Evolutionary conservation across 2,113 vertebrate species (phyloP).

Genomic region (Pungitius pungitius): DNA sequence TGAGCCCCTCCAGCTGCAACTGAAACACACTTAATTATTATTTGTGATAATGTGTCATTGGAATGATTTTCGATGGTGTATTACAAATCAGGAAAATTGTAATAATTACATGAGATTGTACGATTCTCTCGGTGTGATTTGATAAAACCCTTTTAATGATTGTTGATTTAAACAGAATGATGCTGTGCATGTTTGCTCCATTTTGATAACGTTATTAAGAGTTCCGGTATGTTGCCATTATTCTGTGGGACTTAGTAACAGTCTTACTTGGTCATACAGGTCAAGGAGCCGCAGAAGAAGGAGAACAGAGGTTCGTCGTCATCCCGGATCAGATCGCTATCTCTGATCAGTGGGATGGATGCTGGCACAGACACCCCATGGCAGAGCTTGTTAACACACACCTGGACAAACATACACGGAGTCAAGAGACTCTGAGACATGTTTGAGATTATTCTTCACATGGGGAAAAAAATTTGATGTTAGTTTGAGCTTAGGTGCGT

Average conservation of each 20-base stretch:
- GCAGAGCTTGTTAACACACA: constrained; percentile 60
- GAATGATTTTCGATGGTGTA: too few relatives aligned
- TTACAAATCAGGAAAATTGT: too few relatives aligned
- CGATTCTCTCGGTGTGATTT: too few relatives aligned
- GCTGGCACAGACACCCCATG: constrained; percentile 75
- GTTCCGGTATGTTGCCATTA: background rate
- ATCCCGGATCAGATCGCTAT: constrained; percentile 82
- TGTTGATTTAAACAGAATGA: too few relatives aligned
- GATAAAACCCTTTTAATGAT: too few relatives aligned
- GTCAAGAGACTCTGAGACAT: background rate
- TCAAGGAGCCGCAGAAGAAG: constrained; percentile 82
- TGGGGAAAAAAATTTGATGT: too few relatives aligned
- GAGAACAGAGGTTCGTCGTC: constrained; percentile 82
- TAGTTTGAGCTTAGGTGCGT: too few relatives aligned
- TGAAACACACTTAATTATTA: too few relatives aligned
- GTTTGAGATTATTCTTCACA: too few relatives aligned
- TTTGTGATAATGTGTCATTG: too few relatives aligned
- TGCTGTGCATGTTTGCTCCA: background rate
- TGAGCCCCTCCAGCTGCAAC: constrained; percentile 84
- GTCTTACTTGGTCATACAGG: constrained; percentile 87
- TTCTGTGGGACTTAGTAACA: background rate
- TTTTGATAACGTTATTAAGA: background rate
- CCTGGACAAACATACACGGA: background rate
- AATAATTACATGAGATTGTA: too few relatives aligned
- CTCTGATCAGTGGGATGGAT: constrained; percentile 81